Evolutionary conservation across 2,113 vertebrate genomes (phyloP), one percentile per base, ranked within the genome.

Genomic region (Myotis yumanensis): DNA sequence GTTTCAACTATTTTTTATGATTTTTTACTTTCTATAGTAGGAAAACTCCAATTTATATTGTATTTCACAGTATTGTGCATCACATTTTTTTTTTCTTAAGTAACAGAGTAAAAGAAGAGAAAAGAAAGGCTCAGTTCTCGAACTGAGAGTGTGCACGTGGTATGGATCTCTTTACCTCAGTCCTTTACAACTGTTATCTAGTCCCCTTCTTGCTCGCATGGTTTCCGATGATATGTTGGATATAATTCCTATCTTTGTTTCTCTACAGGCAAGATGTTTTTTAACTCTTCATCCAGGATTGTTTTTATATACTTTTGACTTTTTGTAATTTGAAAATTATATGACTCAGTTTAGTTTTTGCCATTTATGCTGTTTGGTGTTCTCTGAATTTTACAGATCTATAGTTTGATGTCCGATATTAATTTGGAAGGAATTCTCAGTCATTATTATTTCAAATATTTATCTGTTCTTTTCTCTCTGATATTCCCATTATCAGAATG

Each of bases 121-220:
- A 23, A 80, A 46, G 4, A 51, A 20, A 25, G 32, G 11, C 32
- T 46, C 9, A 14, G 4, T n/a, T 80, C 5, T 40, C 57, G 57
- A 68, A 73, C 15, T 14, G 14, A 25, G 5, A 46, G 1, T 14
- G 1, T 4, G 4, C 1, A 25, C 14, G 16, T 7, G 12, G 3
- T 16, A 1, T 8, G 25, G 11, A 11, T 76, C 8, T 62, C 4
- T 80, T 75, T 62, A 28, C 0, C 6, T 75, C 17, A 57, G 4
- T 35, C 28, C 51, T 68, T 52, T 54, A 16, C 18, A 59, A 72
- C 22, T 37, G 4, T 46, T 30, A 71, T n/a, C 7, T n/a, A 35
- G n/a, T 17, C 3, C n/a, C 85, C 6, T 72, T 72, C 46, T 68
- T 30, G 5, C 11, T 46, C 37, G 16, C 32, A 23, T 59, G 11